Evolutionary conservation across 2,888 invertebrate genomes (phyloP), one percentile per base, ranked within the genome.

Genomic region (Uloborus plumipes): DNA sequence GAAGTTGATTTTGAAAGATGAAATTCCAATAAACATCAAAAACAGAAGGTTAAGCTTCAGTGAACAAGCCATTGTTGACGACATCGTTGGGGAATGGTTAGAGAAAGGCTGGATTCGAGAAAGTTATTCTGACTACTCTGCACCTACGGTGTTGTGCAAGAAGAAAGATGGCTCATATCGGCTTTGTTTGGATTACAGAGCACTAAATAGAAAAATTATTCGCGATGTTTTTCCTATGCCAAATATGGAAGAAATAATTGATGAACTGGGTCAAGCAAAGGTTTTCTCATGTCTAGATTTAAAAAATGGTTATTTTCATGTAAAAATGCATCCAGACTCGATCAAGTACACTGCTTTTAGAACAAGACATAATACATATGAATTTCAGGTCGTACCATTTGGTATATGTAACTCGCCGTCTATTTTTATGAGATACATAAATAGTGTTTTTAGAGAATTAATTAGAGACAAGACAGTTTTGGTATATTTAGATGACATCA

Each of bases 291-390:
- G 16, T 1, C 15, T 77, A 15, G 70, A 77, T 39, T 51, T 77
- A 7, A 77, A 77, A 47, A 77, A 64, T 26, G 64, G 62, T 16
- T 70, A 64, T 39, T 64, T 77, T 1, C 70, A 77, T 15, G 55
- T 64, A 4, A 20, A 39, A 16, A 4, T 77, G 7, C 15, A 70
- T 13, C 16, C 51, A 47, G 47, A 74, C 2, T 26, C 11, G 11
- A 14, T 1, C 2, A 22, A 22, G 4, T 18, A 1, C 1, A 64
- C 64, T 11, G 9, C 64, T 15, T 64, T 64, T 31, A 31, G 11
- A 13, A 64, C 64, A 1, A 22, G 31, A n/a, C 1, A 64, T 22
- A 31, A 26, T 1, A 22, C 20, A 16, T 64, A 18, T 4, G 26
- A 18, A 31, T 64, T 64, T 4, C 39, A 26, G 14, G 9, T 13